Evolutionary conservation across 2,113 vertebrate species (phyloP).

Genomic region (Neomonachus schauinslandi): DNA sequence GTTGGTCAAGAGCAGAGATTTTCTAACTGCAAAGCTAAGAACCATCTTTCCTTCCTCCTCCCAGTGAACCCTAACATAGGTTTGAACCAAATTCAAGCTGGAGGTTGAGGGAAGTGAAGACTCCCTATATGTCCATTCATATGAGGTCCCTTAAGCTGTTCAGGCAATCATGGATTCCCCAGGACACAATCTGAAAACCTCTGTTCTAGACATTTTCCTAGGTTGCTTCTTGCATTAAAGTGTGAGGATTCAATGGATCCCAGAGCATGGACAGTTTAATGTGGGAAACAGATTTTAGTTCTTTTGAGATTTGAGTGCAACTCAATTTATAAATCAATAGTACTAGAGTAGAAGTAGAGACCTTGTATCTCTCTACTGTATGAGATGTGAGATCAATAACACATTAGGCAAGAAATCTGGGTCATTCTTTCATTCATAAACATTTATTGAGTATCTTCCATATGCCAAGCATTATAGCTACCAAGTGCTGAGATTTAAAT

Average conservation of each 20-base stretch:
- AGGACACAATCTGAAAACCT: constrained; percentile 1
- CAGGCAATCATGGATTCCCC: background rate
- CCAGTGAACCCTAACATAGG: background rate
- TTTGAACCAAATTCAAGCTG: background rate
- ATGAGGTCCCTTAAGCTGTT: background rate
- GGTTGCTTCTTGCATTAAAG: background rate
- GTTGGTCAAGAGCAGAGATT: background rate
- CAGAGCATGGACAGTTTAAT: background rate
- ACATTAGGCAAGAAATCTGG: background rate
- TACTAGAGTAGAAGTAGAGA: background rate
- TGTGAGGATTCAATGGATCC: background rate
- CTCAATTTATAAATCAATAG: constrained; percentile 62
- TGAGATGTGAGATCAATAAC: constrained; percentile 18
- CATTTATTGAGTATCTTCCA: background rate
- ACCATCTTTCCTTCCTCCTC: background rate
- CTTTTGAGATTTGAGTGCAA: constrained; percentile 27
- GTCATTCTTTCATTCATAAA: constrained; percentile 37
- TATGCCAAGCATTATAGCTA: background rate
- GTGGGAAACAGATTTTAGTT: constrained; percentile 18
- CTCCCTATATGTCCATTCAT: background rate
- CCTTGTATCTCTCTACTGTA: background rate
- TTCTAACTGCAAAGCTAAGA: background rate
- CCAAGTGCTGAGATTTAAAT: background rate
- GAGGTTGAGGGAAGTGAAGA: background rate
- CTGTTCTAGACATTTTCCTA: background rate